phyloP scores from a whole-genome alignment of 2,113 vertebrate species.

The Rallus limicola region DNA sequence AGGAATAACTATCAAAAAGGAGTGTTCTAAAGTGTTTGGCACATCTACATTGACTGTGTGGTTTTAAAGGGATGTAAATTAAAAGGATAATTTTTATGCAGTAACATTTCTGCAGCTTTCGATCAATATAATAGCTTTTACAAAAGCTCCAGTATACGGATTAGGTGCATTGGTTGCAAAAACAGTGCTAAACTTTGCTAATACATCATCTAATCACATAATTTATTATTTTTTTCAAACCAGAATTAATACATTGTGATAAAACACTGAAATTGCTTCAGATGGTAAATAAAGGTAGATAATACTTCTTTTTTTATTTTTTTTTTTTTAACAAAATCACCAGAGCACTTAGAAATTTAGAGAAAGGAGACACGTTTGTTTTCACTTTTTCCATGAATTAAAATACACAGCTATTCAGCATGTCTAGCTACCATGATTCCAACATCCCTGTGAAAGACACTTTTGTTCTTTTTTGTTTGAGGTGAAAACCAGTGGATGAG shows the following conservation, averaged over 20 bases:
- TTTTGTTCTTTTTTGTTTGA: background rate
- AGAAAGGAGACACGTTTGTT: background rate
- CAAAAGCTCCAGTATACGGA: background rate
- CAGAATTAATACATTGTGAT: background rate
- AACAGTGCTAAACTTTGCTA: background rate
- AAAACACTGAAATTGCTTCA: background rate
- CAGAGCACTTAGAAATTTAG: background rate
- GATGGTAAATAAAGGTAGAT: background rate
- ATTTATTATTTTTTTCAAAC: background rate
- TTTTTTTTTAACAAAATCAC: background rate
- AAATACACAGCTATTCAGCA: background rate
- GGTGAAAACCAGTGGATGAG: background rate
- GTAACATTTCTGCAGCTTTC: background rate
- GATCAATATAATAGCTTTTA: background rate
- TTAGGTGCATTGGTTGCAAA: background rate
- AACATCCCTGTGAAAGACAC: background rate
- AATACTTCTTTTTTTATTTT: background rate
- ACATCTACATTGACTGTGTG: background rate
- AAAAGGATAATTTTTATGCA: background rate
- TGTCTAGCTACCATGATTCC: background rate
- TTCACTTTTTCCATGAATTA: background rate
- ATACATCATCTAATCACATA: background rate
- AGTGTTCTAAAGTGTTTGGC: background rate
- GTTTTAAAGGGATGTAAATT: background rate
- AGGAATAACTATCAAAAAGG: background rate